These are phyloP conservation scores for Acanthurus tractus DNA, from an alignment of 2,797 vertebrate genomes.

Conservation along the genomic window DNA sequence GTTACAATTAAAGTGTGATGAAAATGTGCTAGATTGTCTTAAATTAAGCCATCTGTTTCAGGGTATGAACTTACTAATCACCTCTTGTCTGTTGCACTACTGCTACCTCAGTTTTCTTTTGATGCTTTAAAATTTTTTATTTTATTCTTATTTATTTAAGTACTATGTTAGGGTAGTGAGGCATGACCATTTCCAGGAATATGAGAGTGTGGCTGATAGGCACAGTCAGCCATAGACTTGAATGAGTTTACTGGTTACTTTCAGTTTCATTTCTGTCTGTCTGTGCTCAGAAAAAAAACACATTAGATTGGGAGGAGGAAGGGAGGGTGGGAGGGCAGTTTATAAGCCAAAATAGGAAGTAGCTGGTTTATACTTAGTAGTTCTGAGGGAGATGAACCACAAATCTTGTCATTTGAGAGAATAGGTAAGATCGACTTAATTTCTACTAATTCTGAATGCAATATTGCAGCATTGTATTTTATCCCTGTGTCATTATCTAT, in stretches of 20 bases:
- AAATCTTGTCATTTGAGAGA: background rate
- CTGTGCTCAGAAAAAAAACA: slow-evolving; percentile 31
- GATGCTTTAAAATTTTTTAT: background rate
- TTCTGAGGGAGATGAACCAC: background rate
- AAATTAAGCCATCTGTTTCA: too few species aligned
- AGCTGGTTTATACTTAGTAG: background rate
- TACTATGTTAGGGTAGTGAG: background rate
- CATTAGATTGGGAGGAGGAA: background rate
- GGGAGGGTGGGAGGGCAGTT: slow-evolving; percentile 3
- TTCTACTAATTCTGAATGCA: background rate
- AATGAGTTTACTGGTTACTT: slow-evolving; percentile 29
- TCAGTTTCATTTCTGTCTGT: slow-evolving; percentile 70
- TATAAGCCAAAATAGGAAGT: slow-evolving; percentile 25
- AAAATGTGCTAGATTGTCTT: too few species aligned
- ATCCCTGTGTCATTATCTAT: background rate
- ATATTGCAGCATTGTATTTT: background rate
- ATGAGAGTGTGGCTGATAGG: slow-evolving; percentile 4
- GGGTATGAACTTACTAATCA: too few species aligned
- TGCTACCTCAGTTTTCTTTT: background rate
- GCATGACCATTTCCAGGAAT: slow-evolving; percentile 39
- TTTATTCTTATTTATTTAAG: too few species aligned
- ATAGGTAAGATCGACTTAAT: slow-evolving; percentile 41
- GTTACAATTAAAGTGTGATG: too few species aligned
- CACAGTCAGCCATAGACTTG: background rate
- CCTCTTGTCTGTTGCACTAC: background rate